Conservation (phyloP, 2,888 invertebrate species). For the Timandra comae region DNA sequence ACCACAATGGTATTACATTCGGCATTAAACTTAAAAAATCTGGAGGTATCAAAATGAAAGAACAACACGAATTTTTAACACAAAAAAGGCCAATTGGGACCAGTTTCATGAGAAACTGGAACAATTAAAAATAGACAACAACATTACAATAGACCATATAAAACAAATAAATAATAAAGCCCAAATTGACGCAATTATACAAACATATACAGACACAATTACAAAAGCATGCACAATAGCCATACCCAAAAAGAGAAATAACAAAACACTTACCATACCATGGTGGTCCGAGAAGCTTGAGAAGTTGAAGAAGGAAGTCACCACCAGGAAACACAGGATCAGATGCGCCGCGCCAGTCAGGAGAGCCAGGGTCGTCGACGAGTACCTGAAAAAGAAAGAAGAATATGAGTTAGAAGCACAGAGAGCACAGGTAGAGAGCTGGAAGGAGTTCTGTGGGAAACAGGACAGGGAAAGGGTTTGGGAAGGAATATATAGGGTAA, state of each 20-base stretch:
- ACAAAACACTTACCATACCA: conserved; percentile 5
- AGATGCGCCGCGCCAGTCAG: conserved; percentile 13
- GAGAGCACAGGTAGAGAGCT: conserved; percentile 12
- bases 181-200: no score
- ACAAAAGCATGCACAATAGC: not conserved
- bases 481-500: conserved; percentile 9
- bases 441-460: conserved; percentile 16
- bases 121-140: not conserved
- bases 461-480: conserved; percentile 8
- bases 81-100: conserved; percentile 4
- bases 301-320: conserved; percentile 8
- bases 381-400: conserved; percentile 15
- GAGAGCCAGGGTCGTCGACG: conserved; percentile 8
- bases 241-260: conserved; percentile 4
- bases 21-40: not conserved
- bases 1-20: no score
- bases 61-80: conserved; percentile 5
- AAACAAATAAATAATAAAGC: no score
- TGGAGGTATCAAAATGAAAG: not conserved
- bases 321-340: conserved; percentile 14
- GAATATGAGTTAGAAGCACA: conserved; percentile 9
- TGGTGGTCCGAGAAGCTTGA: conserved; percentile 20
- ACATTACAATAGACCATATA: not conserved
- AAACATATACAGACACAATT: no score
- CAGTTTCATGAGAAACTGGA: conserved; percentile 1